Base-by-base conservation (phyloP, 2,888 invertebrate genomes). In the Lacanobia oleracea region DNA sequence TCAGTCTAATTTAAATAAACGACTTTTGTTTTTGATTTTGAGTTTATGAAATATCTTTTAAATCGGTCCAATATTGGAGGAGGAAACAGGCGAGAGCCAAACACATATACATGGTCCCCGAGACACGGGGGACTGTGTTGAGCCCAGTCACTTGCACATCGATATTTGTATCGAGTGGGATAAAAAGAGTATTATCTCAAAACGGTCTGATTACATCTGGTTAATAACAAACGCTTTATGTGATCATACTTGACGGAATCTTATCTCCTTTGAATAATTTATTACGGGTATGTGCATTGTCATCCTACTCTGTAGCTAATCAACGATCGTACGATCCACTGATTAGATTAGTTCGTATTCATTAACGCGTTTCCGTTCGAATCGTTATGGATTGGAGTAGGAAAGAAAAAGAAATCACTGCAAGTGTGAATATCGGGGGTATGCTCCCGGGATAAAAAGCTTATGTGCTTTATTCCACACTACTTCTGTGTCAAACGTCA, bases 241-340 rank as follows among this genome's bases (percentile, higher is more conserved):
- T 45, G 60, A 71, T 78, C 27, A 21, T 5, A 45, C 7, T 75
- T 56, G 12, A 37, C 12, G 27, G 12, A 64, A 61, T 51, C 64
- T 75, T 56, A 75, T 80, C 80, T 23, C 3, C 4, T 33, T 43
- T 53, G 23, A 63, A 63, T 77, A 79, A 40, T 56, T 67, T 56
- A 74, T 57, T 64, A n/a, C 21, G n/a, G 12, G 18, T 45, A 33
- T 72, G 27, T 76, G 65, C 56, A 75, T 57, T 57, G 48, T 65
- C 67, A 68, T 75, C 53, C n/a, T 43, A 61, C 9, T 56, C 5
- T 53, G 67, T 67, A 54, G 37, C 50, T 60, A 68, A 63, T 72
- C 23, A 73, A 63, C 59, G 60, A 75, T 70, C 79, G 76, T 77
- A 79, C 60, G 79, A 81, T 70, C 27, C 51, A 10, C 18, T 59